Evolutionary conservation across 2,113 vertebrate species (phyloP), one percentile per base, ranked within the genome.

Genomic region (Acanthisitta chloris): DNA sequence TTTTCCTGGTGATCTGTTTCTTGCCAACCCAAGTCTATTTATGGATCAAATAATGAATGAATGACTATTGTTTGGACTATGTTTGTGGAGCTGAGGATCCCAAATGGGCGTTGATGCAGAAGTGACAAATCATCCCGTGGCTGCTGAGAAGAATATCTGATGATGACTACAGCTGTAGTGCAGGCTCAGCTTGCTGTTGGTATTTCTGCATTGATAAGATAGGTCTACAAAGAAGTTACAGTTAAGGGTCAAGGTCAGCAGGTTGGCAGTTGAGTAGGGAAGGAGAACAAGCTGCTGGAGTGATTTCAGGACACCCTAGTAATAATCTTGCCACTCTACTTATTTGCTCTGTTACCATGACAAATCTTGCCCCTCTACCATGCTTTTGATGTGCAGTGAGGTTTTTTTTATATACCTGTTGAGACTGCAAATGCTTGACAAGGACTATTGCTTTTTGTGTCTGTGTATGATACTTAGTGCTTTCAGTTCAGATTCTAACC

Each of bases 141-240:
- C n/a, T 88, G 79, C 49, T 89, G 86, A 91, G 81, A 45, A 73
- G 76, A 92, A 72, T 72, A 49, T 84, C 57, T 88, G 87, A 85
- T 94, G 92, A 85, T 76, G 73, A 81, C 69, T 93, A 91, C 82
- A 95, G 57, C 77, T 92, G 76, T 70, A 64, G 95, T 66, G 76
- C 76, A 86, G 78, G 36, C 24, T 84, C n/a, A 6, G 25, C 38
- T 87, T 81, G 38, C 24, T 71, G 40, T 48, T 90, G 66, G 42
- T 55, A 33, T 48, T 81, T 78, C 76, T 87, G 31, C 45, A 69
- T 72, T 28, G 14, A 0, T 66, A 61, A 70, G 40, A 14, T 17
- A 51, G 20, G 20, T 82, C 59, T 91, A 62, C 34, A 43, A 49
- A 71, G 49, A 84, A 77, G 19, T 36, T 46, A 33, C 0, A 79